A percentile compares a stretch with the other conserved stretches of the same genome.
Conservation (phyloP, 2,113 vertebrate genomes). For the Sylvietta virens region DNA sequence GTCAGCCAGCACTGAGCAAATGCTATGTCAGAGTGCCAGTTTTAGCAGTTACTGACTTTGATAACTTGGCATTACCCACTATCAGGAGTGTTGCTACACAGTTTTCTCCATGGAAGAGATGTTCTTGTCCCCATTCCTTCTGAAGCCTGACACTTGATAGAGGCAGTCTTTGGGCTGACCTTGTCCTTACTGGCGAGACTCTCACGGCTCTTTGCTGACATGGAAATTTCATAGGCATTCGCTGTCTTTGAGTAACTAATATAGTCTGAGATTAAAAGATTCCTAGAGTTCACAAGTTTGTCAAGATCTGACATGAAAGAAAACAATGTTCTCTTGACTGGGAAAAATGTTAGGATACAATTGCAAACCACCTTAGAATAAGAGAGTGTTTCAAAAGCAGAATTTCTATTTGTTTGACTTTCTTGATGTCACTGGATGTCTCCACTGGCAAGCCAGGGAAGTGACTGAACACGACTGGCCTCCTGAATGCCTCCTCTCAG, state of each 20-base stretch:
- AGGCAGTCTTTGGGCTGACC: neutral
- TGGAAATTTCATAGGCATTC: neutral
- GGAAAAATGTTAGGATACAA: neutral
- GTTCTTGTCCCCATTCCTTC: neutral
- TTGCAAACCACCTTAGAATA: neutral
- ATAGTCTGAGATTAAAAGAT: neutral
- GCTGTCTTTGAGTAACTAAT: neutral
- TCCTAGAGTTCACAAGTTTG: neutral
- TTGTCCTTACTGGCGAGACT: neutral
- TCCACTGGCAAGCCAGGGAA: neutral
- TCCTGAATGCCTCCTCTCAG: neutral
- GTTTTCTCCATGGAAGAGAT: neutral
- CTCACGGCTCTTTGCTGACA: neutral
- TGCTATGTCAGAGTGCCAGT: neutral
- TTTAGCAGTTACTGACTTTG: neutral
- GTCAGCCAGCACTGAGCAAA: neutral
- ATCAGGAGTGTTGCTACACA: neutral
- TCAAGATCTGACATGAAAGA: neutral
- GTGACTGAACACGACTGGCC: neutral
- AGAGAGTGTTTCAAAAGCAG: neutral
- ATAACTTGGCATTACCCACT: neutral
- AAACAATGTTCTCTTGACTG: neutral
- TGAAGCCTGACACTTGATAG: neutral
- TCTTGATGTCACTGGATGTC: fast-evolving
- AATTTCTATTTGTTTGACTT: neutral